A percentile compares a stretch with the other conserved stretches of the same genome.
phyloP scores from a whole-genome alignment of 2,113 vertebrate species.

The Leuciscus idus region DNA sequence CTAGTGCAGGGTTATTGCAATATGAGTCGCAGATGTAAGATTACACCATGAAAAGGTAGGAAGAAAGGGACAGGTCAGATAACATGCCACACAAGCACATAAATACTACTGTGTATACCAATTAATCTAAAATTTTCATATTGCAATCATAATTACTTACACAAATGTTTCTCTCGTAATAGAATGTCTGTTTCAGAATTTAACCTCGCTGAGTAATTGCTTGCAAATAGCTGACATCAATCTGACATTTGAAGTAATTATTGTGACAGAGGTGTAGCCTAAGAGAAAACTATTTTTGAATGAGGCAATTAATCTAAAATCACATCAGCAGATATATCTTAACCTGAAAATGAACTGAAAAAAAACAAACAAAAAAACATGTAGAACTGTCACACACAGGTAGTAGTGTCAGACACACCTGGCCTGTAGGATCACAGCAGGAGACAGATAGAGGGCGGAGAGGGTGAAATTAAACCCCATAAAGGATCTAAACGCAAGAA shows the following conservation, averaged over 20 bases:
- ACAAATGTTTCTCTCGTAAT: background rate
- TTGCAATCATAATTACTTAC: background rate
- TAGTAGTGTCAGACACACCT: conserved; percentile 45
- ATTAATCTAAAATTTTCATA: background rate
- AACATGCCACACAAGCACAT: conserved; percentile 35
- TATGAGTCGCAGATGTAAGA: conserved; percentile 55
- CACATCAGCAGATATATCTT: background rate
- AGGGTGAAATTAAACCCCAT: conserved; percentile 48
- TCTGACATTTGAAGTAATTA: background rate
- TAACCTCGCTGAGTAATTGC: background rate
- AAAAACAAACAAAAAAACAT: background rate
- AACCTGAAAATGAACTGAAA: background rate
- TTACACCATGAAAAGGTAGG: conserved; percentile 52
- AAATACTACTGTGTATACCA: conserved; percentile 7
- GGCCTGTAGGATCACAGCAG: conserved; percentile 44
- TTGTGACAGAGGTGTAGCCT: background rate
- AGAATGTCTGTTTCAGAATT: background rate
- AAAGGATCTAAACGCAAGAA: conserved; percentile 45
- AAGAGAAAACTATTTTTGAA: background rate
- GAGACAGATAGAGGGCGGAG: conserved; percentile 47
- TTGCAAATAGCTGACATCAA: conserved; percentile 2
- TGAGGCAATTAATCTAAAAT: background rate
- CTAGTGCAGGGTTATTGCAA: conserved; percentile 45
- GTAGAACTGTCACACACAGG: conserved; percentile 46
- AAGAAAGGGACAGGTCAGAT: conserved; percentile 55